phyloP scores from a whole-genome alignment of 2,797 vertebrate genomes.

The Uromys caudimaculatus region DNA sequence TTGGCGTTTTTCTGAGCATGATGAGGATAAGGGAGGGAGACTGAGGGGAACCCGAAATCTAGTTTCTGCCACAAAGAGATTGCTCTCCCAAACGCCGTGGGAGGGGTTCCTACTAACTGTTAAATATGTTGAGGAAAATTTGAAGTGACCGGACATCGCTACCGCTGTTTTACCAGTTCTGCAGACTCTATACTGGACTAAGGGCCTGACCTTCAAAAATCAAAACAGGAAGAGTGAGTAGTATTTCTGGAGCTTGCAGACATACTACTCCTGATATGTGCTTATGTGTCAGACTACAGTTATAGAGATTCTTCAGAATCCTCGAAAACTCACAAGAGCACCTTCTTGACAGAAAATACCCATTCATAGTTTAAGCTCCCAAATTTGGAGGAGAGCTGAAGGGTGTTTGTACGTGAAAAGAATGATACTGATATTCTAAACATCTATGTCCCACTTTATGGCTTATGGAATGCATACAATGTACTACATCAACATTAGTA shows the following conservation, averaged over 20 bases:
- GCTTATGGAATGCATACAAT: neutral
- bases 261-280: neutral
- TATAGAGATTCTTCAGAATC: constrained; percentile 44
- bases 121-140: constrained; percentile 35
- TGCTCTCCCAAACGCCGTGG: neutral
- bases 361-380: constrained; percentile 16
- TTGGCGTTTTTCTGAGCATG: neutral
- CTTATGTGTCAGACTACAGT: constrained; percentile 3
- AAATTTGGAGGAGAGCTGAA: neutral
- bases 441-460: neutral
- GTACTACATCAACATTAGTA: neutral
- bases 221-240: neutral
- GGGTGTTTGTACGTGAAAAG: neutral
- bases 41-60: neutral
- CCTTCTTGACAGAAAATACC: neutral
- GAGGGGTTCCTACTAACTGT: neutral
- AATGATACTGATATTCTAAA: constrained; percentile 20
- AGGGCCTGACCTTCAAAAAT: constrained; percentile 28
- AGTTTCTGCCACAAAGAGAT: constrained; percentile 27
- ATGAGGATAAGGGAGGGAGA: neutral
- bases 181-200: constrained; percentile 3
- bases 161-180: neutral
- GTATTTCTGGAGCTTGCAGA: neutral
- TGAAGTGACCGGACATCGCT: neutral
- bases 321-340: neutral